Conservation (phyloP, 2,113 vertebrate genomes). For the Phalacrocorax aristotelis region DNA sequence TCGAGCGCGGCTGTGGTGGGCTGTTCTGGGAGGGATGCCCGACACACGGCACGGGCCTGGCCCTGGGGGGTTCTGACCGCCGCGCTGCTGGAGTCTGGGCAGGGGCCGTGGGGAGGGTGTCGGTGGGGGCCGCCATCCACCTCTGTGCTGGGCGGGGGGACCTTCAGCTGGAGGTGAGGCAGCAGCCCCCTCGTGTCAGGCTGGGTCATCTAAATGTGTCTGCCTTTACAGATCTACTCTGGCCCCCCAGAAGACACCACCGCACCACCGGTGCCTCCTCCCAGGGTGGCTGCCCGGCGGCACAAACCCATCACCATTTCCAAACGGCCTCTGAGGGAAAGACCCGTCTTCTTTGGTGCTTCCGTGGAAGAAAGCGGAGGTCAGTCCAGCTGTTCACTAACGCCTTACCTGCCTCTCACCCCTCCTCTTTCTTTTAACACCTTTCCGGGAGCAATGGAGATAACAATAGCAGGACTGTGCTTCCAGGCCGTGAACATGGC, state of each 20-base stretch:
- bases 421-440: not conserved
- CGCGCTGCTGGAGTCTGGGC: not conserved
- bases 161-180: not conserved
- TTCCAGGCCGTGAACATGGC: accelerated
- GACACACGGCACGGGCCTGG: not conserved
- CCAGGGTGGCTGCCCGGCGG: slow-evolving; percentile 85
- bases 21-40: not conserved
- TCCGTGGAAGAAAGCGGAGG: slow-evolving; percentile 78
- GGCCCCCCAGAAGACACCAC: slow-evolving; percentile 85
- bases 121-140: not conserved
- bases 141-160: no score
- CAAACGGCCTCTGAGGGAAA: slow-evolving; percentile 86
- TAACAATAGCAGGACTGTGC: not conserved
- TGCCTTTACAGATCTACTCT: slow-evolving; percentile 85
- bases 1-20: not conserved
- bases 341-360: slow-evolving; percentile 75
- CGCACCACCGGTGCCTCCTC: slow-evolving; percentile 87
- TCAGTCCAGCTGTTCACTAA: slow-evolving; percentile 68
- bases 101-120: no score
- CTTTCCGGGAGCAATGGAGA: not conserved
- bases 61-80: not conserved
- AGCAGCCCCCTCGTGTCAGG: accelerated
- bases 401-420: not conserved
- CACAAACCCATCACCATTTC: slow-evolving; percentile 98
- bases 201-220: accelerated